Conservation (phyloP, 2,888 invertebrate genomes). For the Conchocele bisecta region DNA sequence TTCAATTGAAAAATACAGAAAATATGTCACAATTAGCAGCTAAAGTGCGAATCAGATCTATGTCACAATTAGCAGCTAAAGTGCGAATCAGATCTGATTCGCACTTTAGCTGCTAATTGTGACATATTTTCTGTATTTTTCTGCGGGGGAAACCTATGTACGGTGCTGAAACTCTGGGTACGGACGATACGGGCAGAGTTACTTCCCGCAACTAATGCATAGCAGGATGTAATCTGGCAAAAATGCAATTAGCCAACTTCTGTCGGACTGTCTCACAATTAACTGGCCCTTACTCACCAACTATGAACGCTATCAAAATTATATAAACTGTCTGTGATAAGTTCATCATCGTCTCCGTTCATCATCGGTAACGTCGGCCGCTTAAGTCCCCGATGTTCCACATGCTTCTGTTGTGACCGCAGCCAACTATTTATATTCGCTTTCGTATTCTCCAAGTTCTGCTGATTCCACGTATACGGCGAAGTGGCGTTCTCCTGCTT, state of each 20-base stretch:
- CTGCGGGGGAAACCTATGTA: too few species aligned
- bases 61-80: too few species aligned
- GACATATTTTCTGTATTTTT: too few species aligned
- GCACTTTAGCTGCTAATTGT: too few species aligned
- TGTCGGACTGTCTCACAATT: background rate
- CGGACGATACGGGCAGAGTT: too few species aligned
- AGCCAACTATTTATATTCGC: slow-evolving; percentile 74
- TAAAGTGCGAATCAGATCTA: too few species aligned
- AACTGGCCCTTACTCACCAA: slow-evolving; percentile 87
- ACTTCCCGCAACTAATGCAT: too few species aligned
- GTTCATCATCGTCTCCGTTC: slow-evolving; percentile 92
- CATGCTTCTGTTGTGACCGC: slow-evolving; percentile 71
- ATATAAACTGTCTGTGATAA: slow-evolving; percentile 86
- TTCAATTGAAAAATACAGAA: too few species aligned
- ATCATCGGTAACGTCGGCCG: slow-evolving; percentile 91
- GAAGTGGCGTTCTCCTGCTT: slow-evolving; percentile 49
- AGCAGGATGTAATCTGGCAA: background rate
- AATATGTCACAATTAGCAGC: too few species aligned
- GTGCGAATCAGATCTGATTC: too few species aligned
- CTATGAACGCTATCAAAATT: slow-evolving; percentile 93
- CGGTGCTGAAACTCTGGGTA: too few species aligned
- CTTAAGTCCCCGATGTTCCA: slow-evolving; percentile 84
- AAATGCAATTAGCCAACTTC: background rate
- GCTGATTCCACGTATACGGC: slow-evolving; percentile 50
- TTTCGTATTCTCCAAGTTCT: slow-evolving; percentile 62